Conservation (phyloP, 2,797 vertebrate genomes). For the Psittacula echo region DNA sequence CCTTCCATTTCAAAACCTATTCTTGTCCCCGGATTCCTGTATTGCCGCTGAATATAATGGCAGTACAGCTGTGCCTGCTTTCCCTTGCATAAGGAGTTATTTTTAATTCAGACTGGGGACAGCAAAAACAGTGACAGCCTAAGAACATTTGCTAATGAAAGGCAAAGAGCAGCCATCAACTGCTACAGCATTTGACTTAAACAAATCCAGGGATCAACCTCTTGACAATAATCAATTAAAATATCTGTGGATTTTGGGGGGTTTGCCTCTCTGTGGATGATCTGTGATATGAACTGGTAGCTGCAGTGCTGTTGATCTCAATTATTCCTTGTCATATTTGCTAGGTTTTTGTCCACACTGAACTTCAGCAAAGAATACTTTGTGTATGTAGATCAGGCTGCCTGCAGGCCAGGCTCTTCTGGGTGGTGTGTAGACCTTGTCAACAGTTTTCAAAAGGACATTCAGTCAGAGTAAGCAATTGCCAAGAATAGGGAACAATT, state of each 20-base stretch:
- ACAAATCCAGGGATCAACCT: background rate
- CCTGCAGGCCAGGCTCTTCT: background rate
- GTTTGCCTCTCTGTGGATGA: background rate
- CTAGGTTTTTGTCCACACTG: background rate
- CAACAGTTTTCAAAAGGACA: constrained; percentile 40
- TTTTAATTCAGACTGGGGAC: background rate
- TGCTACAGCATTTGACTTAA: background rate
- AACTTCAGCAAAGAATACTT: background rate
- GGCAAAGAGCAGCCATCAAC: background rate
- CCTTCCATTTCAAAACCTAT: background rate
- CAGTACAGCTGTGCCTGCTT: background rate
- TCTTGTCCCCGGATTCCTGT: background rate
- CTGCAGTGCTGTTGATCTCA: background rate
- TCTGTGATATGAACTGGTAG: background rate
- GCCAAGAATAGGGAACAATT: background rate
- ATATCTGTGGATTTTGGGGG: background rate
- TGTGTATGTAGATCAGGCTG: background rate
- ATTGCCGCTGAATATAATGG: background rate
- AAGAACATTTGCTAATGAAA: background rate
- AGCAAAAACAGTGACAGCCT: background rate
- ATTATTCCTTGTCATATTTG: background rate
- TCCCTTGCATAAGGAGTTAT: background rate
- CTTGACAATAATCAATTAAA: background rate
- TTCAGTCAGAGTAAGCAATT: background rate
- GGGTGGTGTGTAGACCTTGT: background rate